Conservation (phyloP, 2,797 vertebrate species). For the Falco naumanni region DNA sequence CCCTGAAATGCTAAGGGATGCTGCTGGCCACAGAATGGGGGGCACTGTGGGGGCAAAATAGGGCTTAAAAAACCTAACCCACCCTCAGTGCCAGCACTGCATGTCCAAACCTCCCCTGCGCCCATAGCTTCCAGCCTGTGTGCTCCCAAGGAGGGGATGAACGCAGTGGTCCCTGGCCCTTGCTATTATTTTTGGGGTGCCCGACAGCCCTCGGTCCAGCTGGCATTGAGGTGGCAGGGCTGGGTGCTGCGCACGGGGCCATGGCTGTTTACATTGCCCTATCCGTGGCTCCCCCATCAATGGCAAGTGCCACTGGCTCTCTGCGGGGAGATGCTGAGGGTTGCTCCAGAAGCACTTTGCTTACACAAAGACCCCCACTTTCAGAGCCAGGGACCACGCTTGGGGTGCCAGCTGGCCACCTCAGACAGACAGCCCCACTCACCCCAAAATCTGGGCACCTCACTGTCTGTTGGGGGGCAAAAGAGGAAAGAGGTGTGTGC, state of each 20-base stretch:
- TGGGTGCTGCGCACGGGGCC: neutral
- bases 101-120: neutral
- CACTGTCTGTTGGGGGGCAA: neutral
- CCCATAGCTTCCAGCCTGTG: neutral
- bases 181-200: neutral
- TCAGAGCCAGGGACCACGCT: neutral
- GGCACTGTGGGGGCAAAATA: neutral
- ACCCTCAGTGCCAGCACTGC: neutral
- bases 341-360: neutral
- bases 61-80: neutral
- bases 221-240: neutral
- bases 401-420: rapidly evolving
- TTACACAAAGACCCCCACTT: neutral
- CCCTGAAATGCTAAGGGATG: neutral
- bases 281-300: neutral
- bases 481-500: neutral
- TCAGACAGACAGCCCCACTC: rapidly evolving
- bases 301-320: neutral
- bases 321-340: neutral
- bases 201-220: neutral
- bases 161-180: neutral
- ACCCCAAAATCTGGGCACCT: neutral
- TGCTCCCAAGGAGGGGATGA: neutral
- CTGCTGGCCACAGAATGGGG: neutral
- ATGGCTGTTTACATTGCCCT: neutral